Base-by-base conservation (phyloP, 2,888 invertebrate genomes). In the Neuroscelio doddi region DNA sequence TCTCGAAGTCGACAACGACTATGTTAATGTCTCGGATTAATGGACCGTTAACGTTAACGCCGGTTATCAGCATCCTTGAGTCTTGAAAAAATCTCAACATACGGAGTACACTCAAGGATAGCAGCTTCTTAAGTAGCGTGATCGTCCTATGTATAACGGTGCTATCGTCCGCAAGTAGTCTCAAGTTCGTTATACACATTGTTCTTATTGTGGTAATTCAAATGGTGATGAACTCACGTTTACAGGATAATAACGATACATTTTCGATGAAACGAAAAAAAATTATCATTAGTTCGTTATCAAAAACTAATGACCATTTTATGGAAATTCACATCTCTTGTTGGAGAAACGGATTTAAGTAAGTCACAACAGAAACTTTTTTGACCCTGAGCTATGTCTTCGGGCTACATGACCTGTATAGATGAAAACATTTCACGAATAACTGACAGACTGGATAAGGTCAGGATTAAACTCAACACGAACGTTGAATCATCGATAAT, bases 371-470 rank as follows among this genome's bases (percentile, higher is more conserved):
- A 50, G 45, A 46, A 64, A 64, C 45, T 53, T 8, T 32, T 51
- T 49, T 72, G 71, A 70, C 76, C 72, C 69, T 76, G 76, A 74
- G 71, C 55, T 45, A 68, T 73, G 69, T 74, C 74, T 70, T 66
- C 71, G 57, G 63, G 61, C 70, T 55, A 64, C 50, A 57, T 50
- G 51, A 47, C 51, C 32, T 16, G 50, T 44, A 45, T 32, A 53
- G 52, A 56, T 45, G 49, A 57, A 44, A 61, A 45, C 56, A 36
- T 61, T 56, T 56, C 49, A 53, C 53, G 32, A 66, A 57, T 66
- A 66, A 66, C 49, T 10, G 32, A 12, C 10, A 32, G 62, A 56
- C 51, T 67, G 70, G 59, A 70, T 73, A 76, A 76, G 74, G 75
- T 75, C 77, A 76, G 68, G 73, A 72, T 66, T 71, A 65, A 61